Percentiles rank a stretch among this genome's conserved stretches.
Evolutionary conservation across 92 coral and sea anemone species (phyloP).

Genomic region (Heliopora coerulea): DNA sequence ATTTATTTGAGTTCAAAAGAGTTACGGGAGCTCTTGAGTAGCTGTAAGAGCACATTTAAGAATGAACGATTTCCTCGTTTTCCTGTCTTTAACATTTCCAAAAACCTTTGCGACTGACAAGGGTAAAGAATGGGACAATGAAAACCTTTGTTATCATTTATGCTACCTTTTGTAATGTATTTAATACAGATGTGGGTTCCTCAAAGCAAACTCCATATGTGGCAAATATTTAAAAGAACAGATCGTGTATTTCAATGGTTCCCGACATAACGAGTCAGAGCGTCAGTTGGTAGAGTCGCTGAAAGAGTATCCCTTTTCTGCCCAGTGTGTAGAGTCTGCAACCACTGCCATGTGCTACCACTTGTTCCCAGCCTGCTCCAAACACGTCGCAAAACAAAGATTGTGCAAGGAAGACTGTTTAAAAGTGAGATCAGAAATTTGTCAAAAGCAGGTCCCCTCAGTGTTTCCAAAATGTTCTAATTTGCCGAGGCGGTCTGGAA

Average conservation of each 20-base stretch:
- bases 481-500: constrained; percentile 46
- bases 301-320: background rate
- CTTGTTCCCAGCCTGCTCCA: constrained; percentile 66
- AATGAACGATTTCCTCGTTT: too few species aligned
- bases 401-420: constrained; percentile 84
- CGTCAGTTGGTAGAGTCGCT: background rate
- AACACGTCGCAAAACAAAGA: constrained; percentile 54
- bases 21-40: too few species aligned
- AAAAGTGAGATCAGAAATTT: constrained; percentile 62
- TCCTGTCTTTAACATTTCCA: too few species aligned
- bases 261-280: constrained; percentile 10
- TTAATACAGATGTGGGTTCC: constrained; percentile 19
- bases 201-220: constrained; percentile 16
- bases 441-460: constrained; percentile 53
- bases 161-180: too few species aligned
- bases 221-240: background rate
- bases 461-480: constrained; percentile 70
- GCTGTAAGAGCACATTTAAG: too few species aligned
- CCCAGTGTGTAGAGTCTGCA: constrained; percentile 62
- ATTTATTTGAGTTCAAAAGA: too few species aligned
- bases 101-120: too few species aligned
- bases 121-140: too few species aligned
- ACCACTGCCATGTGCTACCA: constrained; percentile 83
- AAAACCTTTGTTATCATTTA: too few species aligned
- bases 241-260: constrained; percentile 10